Conservation (phyloP, 2,888 invertebrate species). For the Venusia cambrica region DNA sequence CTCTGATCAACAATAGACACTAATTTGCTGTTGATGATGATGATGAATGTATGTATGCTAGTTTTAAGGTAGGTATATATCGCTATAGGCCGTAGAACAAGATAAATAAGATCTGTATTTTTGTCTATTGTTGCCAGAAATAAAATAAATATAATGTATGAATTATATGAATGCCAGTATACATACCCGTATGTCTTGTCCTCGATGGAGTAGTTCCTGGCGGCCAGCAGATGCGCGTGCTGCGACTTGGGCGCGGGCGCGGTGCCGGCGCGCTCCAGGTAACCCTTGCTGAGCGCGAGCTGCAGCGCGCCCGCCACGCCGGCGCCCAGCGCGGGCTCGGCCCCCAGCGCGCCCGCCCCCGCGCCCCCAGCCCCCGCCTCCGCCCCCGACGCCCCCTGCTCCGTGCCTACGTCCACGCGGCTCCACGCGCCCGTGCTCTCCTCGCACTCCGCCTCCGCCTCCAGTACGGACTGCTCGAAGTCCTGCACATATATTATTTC, state of each 20-base stretch:
- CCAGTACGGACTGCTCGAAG: slow-evolving; percentile 61
- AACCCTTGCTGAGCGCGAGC: slow-evolving; percentile 96
- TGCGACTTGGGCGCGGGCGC: slow-evolving; percentile 81
- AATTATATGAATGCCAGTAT: too few species aligned
- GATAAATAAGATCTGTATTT: too few species aligned
- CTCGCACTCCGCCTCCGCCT: slow-evolving; percentile 58
- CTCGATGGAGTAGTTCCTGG: slow-evolving; percentile 46
- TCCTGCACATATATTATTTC: slow-evolving; percentile 39
- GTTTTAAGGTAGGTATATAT: too few species aligned
- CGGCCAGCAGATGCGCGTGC: slow-evolving; percentile 38
- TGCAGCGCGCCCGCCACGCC: slow-evolving; percentile 95
- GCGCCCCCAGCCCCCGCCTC: slow-evolving; percentile 40
- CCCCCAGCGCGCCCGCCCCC: slow-evolving; percentile 87
- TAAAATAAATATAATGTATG: too few species aligned
- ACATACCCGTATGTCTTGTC: slow-evolving; percentile 52
- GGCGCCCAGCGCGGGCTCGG: slow-evolving; percentile 95
- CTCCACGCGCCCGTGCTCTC: slow-evolving; percentile 89
- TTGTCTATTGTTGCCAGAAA: too few species aligned
- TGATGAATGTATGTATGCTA: too few species aligned
- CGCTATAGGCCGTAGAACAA: too few species aligned
- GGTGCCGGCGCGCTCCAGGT: slow-evolving; percentile 90
- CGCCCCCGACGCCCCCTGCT: slow-evolving; percentile 48
- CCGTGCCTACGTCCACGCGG: slow-evolving; percentile 85
- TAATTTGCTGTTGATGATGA: too few species aligned
- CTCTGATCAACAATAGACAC: too few species aligned